phyloP scores from a whole-genome alignment of 2,888 invertebrate species.

The Euspilapteryx auroguttella region DNA sequence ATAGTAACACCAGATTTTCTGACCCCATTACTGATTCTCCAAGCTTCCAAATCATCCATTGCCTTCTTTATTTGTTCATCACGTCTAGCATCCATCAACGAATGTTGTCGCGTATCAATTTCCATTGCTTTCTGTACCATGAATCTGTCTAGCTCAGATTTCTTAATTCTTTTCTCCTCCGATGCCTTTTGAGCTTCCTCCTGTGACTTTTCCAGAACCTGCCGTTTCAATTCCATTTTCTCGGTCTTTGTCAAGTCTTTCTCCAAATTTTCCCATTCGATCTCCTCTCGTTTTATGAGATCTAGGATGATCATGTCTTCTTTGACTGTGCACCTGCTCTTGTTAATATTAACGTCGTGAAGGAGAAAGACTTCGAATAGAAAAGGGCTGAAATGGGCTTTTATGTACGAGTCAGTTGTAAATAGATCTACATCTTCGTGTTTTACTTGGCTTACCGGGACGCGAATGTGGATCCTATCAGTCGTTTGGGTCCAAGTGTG shows the following conservation, averaged over 20 bases:
- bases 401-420: slow-evolving; percentile 69
- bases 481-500: slow-evolving; percentile 75
- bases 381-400: slow-evolving; percentile 72
- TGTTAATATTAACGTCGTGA: slow-evolving; percentile 60
- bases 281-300: slow-evolving; percentile 61
- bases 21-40: slow-evolving; percentile 29
- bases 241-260: slow-evolving; percentile 57
- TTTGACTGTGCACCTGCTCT: slow-evolving; percentile 67
- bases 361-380: slow-evolving; percentile 75
- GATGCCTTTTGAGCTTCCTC: slow-evolving; percentile 52
- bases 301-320: slow-evolving; percentile 67
- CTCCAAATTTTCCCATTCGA: slow-evolving; percentile 62
- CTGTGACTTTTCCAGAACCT: slow-evolving; percentile 59
- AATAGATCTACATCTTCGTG: slow-evolving; percentile 70
- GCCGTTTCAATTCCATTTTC: slow-evolving; percentile 56
- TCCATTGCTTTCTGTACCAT: slow-evolving; percentile 48
- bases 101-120: slow-evolving; percentile 50
- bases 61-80: slow-evolving; percentile 64
- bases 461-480: slow-evolving; percentile 61
- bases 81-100: slow-evolving; percentile 65
- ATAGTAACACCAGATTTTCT: slow-evolving; percentile 17
- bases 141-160: background rate
- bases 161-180: slow-evolving; percentile 23
- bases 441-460: slow-evolving; percentile 66
- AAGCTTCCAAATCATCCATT: slow-evolving; percentile 67